Evolutionary conservation across 2,797 vertebrate genomes (phyloP).

Genomic region (Coregonus ussuriensis): DNA sequence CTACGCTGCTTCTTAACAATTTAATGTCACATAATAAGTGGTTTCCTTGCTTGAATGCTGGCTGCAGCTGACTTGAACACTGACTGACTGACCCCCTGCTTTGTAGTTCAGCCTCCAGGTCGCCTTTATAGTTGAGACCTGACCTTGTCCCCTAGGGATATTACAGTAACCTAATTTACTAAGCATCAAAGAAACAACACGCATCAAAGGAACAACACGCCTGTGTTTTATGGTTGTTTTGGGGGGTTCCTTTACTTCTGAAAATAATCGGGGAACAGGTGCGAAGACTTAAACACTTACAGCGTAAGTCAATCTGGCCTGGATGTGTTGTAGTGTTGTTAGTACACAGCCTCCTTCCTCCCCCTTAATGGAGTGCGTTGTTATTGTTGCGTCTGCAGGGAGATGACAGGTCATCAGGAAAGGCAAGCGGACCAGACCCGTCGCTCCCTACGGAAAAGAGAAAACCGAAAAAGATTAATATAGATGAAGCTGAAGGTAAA

Average conservation of each 20-base stretch:
- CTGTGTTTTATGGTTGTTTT: neutral
- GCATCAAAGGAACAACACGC: neutral
- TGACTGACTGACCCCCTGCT: slow-evolving; percentile 8
- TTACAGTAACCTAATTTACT: neutral
- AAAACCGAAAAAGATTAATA: slow-evolving; percentile 97
- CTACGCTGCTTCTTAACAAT: slow-evolving; percentile 54
- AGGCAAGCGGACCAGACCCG: slow-evolving; percentile 88
- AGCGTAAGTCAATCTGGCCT: neutral
- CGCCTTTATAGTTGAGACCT: neutral
- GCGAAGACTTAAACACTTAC: neutral
- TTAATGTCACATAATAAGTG: slow-evolving; percentile 3
- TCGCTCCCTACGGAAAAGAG: slow-evolving; percentile 81
- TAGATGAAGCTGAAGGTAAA: slow-evolving; percentile 99
- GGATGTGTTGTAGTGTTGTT: neutral
- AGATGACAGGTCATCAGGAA: slow-evolving; percentile 90
- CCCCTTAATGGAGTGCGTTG: slow-evolving; percentile 80
- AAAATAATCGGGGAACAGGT: neutral
- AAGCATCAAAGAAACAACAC: neutral
- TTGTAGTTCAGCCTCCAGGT: neutral
- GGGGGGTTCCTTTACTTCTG: neutral
- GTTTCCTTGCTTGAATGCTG: slow-evolving; percentile 39
- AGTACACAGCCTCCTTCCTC: slow-evolving; percentile 31
- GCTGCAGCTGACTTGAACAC: slow-evolving; percentile 53
- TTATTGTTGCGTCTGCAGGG: slow-evolving; percentile 90
- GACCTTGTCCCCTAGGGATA: neutral